Conservation (phyloP, 2,888 invertebrate genomes). For the Drosophila pegasa region DNA sequence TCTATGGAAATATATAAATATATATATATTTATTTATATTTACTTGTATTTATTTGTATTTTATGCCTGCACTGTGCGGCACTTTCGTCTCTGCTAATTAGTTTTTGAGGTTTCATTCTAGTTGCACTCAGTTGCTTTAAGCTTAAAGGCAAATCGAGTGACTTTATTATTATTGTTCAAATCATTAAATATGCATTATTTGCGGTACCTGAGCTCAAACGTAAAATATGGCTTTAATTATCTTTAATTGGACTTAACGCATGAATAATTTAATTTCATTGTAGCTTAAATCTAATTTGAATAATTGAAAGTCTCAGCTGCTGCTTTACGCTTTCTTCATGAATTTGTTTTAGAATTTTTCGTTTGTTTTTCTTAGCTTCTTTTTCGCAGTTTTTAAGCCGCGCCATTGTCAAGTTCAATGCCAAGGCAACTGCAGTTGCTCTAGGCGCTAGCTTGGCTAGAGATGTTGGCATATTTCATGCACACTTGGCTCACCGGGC, state of each 20-base stretch:
- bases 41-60: no score
- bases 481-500: conserved; percentile 58
- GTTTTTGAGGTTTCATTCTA: conserved; percentile 67
- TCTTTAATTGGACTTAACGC: conserved; percentile 1
- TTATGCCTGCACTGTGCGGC: conserved; percentile 11
- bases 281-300: background rate
- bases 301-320: background rate
- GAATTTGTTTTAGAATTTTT: background rate
- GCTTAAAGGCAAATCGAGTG: conserved; percentile 20
- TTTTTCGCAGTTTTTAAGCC: background rate
- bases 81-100: conserved; percentile 58
- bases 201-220: background rate
- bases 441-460: conserved; percentile 43
- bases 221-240: conserved; percentile 4
- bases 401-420: conserved; percentile 51
- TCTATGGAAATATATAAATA: conserved; percentile 4
- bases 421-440: conserved; percentile 46
- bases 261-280: conserved; percentile 10
- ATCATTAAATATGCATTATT: conserved; percentile 25
- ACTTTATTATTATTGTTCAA: conserved; percentile 22
- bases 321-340: background rate
- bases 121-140: conserved; percentile 8
- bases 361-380: background rate
- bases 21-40: conserved; percentile 9
- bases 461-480: conserved; percentile 63